Base-by-base conservation (phyloP, 1,140 invertebrate genomes). In the Batillaria attramentaria region DNA sequence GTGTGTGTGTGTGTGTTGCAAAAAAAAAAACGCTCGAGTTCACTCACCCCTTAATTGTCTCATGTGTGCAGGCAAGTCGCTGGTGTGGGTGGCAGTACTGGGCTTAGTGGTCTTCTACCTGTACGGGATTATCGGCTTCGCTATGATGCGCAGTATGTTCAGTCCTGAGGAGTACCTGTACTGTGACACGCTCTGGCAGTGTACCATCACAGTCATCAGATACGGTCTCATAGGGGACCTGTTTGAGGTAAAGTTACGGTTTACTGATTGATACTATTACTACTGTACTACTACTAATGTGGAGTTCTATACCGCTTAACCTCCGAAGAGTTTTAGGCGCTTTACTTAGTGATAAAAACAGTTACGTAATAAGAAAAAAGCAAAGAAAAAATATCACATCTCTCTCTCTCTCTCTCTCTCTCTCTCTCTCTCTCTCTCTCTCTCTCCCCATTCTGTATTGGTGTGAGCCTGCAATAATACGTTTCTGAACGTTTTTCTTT, bases 191-290 rank as follows among this genome's bases (percentile, higher is more conserved):
- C 79, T 91, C 16, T 91, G 88, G 87, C 86, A 91, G 83, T 91
- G 90, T 78, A 90, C 89, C 3, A 81, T 91, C 31, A 90, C 89
- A 4, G 86, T 91, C 37, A 86, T 91, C n/a, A 83, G 89, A 79
- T 90, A 90, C 76, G 90, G 90, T 4, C 85, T 91, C 13, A 90
- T 91, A 18, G 89, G 89, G 24, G 89, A 89, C 73, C 82, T 91
- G 10, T 91, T 91, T 81, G 89, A 90, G 83, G 90, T 91, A 79
- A 81, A n/a, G n/a, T n/a, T n/a, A n/a, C n/a, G n/a, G n/a, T n/a
- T n/a, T n/a, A n/a, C n/a, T n/a, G n/a, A n/a, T n/a, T n/a, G n/a
- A n/a, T n/a, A n/a, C n/a, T n/a, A n/a, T n/a, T n/a, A n/a, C n/a
- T n/a, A n/a, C n/a, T n/a, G n/a, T n/a, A n/a, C n/a, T n/a, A n/a